Evolutionary conservation across 2,797 vertebrate genomes (phyloP), one percentile per base, ranked within the genome.

Genomic region (Trachops cirrhosus): DNA sequence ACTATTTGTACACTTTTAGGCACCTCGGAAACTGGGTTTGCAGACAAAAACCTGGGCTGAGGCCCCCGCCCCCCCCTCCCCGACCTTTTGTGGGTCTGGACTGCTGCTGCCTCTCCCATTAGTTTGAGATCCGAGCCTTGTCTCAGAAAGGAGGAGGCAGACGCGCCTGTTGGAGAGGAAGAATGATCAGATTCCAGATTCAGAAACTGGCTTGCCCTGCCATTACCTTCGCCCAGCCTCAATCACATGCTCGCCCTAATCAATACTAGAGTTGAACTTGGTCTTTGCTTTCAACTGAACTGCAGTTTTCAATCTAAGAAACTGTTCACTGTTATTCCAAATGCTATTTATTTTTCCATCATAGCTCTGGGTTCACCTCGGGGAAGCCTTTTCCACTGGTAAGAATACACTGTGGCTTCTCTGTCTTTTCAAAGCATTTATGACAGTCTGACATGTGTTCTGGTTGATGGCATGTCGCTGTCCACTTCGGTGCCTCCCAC

Each of bases 1-100:
- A 75, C 95, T 64, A 93, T 95, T 74, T 97, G 95, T 64, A 95
- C 95, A 96, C 95, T 97, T 92, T 93, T 12, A 6, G 48, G 41
- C 14, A 86, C 34, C 15, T 74, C 2, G 0, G 91, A 91, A 96
- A 91, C 52, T 10, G 77, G 88, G 89, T 59, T 75, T 96, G 94
- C 93, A 92, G 96, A 96, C 85, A 91, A 96, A 91, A 95, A 41
- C 71, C 79, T 93, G 79, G 67, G 88, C 82, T n/a, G 44, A 93
- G 94, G 73, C 93, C 92, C 93, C 94, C 88, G 95, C 84, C 39
- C 32, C 50, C 70, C 80, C 44, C 34, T 46, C 70, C 80, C 26
- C 11, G 7, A 93, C 68, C 92, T 89, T 85, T 82, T 89, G 94
- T 95, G 85, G 77, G 89, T 32, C 48, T 6, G 73, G 79, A 71